Evolutionary conservation across 2,113 vertebrate species (phyloP).

Genomic region (Halcyon malimbica): DNA sequence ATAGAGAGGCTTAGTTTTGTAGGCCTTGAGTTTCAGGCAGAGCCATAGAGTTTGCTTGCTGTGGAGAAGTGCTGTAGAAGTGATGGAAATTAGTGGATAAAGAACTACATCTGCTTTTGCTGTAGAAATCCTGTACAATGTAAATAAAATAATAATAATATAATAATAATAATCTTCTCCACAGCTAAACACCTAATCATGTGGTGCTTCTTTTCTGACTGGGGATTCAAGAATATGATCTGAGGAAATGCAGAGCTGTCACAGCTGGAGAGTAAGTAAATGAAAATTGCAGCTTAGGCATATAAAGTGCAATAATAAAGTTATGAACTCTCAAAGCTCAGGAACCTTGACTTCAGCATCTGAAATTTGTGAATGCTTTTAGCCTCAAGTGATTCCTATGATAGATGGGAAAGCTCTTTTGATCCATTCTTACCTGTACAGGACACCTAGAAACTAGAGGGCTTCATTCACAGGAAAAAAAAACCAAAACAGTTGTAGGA

Average conservation of each 20-base stretch:
- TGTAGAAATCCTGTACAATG: not conserved
- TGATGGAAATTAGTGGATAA: not conserved
- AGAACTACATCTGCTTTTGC: not conserved
- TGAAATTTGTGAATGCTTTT: not conserved
- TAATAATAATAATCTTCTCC: not conserved
- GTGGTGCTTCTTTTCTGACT: not conserved
- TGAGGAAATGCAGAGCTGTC: not conserved
- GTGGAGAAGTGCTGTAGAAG: not conserved
- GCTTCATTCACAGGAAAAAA: not conserved
- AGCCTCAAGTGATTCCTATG: not conserved
- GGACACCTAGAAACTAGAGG: not conserved
- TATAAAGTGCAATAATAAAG: not conserved
- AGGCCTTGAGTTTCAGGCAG: not conserved
- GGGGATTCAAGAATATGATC: not conserved
- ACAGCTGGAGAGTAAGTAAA: not conserved
- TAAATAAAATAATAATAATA: not conserved
- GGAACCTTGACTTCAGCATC: not conserved
- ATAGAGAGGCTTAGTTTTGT: not conserved
- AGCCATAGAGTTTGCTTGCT: not conserved
- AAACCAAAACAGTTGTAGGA: not conserved
- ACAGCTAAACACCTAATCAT: not conserved
- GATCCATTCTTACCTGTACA: not conserved
- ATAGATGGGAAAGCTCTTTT: not conserved
- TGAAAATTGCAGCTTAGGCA: not conserved
- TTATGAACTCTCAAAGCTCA: not conserved